Base-by-base conservation (phyloP, 2,888 invertebrate species). In the Anthophora plumipes region DNA sequence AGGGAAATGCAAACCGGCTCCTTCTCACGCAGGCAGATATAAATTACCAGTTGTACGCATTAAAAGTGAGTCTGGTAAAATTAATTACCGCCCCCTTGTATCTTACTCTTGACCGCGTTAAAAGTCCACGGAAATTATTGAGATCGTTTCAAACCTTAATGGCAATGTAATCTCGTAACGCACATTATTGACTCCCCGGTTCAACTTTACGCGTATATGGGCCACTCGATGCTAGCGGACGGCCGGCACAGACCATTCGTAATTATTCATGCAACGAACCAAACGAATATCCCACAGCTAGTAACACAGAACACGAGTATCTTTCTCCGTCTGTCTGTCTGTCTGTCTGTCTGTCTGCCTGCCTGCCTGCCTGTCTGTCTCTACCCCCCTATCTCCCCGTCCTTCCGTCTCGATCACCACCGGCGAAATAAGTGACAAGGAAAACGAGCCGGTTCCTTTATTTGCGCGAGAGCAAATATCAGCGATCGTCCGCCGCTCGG, bases 191-290 rank as follows among this genome's bases (percentile, higher is more conserved):
- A 74, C 79, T 67, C 55, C 67, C 60, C 63, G 31, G 43, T 7
- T 22, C n/a, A 25, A 12, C 50, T 67, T 52, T 54, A 48, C 25
- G 70, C 60, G 70, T 68, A 75, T 71, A 60, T 74, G 81, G 75
- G 71, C 75, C 81, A 75, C 20, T 79, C 71, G 73, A 46, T 71
- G 70, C 66, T 71, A 71, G 67, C 63, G 41, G 50, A 48, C 52
- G 64, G n/a, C 57, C 68, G 64, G 63, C 72, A 71, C 75, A 74
- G 66, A 68, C 59, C 59, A 78, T 74, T 83, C 80, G 83, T 86
- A 85, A 86, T 86, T 86, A 86, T 85, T 83, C 83, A 79, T 86
- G 80, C 83, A 78, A 66, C 81, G 75, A 85, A 77, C 74, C 73
- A 84, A n/a, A 74, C 77, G 72, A 85, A 85, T 83, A 82, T 75